Evolutionary conservation across 1,140 invertebrate genomes (phyloP).

Genomic region (Archegozetes longisetosus): DNA sequence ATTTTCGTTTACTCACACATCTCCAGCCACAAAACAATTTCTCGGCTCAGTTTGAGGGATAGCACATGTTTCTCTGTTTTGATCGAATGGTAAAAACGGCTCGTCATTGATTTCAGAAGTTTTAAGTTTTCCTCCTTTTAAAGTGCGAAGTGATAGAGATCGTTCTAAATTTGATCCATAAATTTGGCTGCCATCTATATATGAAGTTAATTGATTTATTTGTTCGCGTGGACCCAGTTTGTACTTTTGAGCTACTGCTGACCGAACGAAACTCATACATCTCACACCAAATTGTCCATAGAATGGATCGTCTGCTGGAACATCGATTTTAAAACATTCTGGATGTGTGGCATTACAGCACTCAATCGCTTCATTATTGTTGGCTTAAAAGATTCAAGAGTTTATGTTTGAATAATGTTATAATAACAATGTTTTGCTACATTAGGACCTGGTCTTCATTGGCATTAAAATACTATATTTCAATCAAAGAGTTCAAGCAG

Average conservation of each 20-base stretch:
- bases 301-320: conserved; percentile 48
- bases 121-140: conserved; percentile 1
- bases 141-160: neutral
- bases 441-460: too few species aligned
- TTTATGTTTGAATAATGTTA: too few species aligned
- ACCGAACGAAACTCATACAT: conserved; percentile 34
- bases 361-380: conserved; percentile 3
- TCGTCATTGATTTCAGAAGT: neutral
- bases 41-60: neutral
- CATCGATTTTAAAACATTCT: conserved; percentile 58
- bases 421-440: too few species aligned
- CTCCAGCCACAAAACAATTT: conserved; percentile 56
- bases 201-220: conserved; percentile 80
- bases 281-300: conserved; percentile 41
- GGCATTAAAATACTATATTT: too few species aligned
- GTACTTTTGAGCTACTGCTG: conserved; percentile 42
- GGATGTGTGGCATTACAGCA: conserved; percentile 38
- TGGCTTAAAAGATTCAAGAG: neutral
- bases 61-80: neutral
- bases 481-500: too few species aligned
- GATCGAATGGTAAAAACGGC: conserved; percentile 1
- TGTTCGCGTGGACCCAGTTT: conserved; percentile 54
- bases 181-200: conserved; percentile 60
- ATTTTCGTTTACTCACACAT: conserved; percentile 55
- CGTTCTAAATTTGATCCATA: conserved; percentile 41